phyloP scores from a whole-genome alignment of 2,113 vertebrate species.

The Apodemus speciosus region DNA sequence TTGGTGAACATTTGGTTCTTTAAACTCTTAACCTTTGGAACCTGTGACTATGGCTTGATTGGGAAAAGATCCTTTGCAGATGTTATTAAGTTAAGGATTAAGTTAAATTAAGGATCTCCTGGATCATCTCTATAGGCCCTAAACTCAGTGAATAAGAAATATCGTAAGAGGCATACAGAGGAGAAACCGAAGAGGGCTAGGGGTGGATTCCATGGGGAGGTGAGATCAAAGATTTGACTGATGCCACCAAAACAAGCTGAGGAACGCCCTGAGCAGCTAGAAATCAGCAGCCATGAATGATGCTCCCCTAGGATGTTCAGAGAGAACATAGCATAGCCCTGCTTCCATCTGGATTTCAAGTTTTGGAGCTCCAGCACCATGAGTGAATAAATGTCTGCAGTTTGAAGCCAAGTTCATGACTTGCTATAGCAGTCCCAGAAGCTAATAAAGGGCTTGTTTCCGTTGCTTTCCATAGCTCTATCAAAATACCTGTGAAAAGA shows the following conservation, averaged over 20 bases:
- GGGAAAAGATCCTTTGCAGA: not conserved
- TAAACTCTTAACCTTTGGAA: not conserved
- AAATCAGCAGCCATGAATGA: not conserved
- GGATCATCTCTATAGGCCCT: not conserved
- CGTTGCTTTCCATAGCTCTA: not conserved
- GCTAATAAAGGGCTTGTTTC: not conserved
- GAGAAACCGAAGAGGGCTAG: not conserved
- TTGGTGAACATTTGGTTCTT: not conserved
- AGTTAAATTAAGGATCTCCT: no score
- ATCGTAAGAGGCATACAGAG: not conserved
- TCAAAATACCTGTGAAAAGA: not conserved
- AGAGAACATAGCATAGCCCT: not conserved
- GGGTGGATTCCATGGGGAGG: not conserved
- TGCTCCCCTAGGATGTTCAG: not conserved
- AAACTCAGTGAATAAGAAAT: not conserved
- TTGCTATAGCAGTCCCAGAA: not conserved
- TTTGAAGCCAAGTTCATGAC: not conserved
- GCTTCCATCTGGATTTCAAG: not conserved
- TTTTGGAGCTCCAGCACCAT: not conserved
- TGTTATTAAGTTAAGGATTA: not conserved
- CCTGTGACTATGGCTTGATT: not conserved
- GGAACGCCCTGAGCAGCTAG: not conserved
- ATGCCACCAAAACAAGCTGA: not conserved
- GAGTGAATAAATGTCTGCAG: constrained; percentile 2
- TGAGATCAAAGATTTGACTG: not conserved